A percentile compares a stretch with the other conserved stretches of the same genome.
Conservation (phyloP, 2,797 vertebrate species). For the Ceyx erithaca region DNA sequence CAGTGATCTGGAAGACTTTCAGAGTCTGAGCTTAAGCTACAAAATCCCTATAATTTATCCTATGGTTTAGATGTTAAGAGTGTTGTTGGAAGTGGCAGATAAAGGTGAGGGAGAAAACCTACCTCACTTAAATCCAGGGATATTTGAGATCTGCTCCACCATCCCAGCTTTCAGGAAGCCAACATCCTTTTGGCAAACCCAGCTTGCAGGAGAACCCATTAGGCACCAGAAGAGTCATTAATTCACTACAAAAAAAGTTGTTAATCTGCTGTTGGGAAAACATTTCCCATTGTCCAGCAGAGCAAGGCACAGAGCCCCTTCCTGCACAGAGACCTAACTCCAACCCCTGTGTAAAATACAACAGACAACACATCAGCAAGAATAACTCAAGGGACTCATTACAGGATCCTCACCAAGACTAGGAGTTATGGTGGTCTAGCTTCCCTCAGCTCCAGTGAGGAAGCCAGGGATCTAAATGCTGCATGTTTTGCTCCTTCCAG, state of each 20-base stretch:
- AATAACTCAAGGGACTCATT: fast-evolving
- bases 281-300: neutral
- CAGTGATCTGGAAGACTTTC: neutral
- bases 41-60: neutral
- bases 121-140: neutral
- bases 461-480: neutral
- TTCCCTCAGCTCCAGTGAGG: neutral
- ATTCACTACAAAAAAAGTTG: neutral
- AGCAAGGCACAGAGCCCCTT: neutral
- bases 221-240: neutral
- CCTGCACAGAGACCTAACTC: fast-evolving
- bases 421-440: neutral
- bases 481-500: neutral
- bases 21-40: neutral
- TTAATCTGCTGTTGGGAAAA: neutral
- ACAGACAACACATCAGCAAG: neutral
- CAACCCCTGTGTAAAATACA: fast-evolving
- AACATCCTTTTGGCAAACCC: neutral
- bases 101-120: neutral
- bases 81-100: neutral
- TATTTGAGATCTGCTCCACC: neutral
- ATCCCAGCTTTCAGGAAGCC: neutral
- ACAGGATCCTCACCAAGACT: neutral
- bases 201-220: neutral
- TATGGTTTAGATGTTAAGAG: neutral